Conservation (phyloP, 2,888 invertebrate species). For the Ypsolopha scabrella region DNA sequence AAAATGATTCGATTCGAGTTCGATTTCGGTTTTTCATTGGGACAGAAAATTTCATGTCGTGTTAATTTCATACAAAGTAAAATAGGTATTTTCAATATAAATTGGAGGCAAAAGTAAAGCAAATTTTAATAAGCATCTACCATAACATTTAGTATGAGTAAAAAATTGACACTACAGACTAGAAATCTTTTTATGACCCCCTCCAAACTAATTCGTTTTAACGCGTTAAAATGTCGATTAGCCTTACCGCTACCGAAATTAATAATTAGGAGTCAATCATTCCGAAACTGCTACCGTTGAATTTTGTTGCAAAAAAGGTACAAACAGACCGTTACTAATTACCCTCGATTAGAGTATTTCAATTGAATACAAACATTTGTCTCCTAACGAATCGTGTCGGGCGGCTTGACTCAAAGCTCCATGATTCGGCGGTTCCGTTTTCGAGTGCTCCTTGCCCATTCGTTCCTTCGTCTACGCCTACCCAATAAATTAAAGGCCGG, state of each 20-base stretch:
- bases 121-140: no score
- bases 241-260: not conserved
- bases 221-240: not conserved
- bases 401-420: constrained; percentile 59
- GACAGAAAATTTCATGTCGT: not conserved
- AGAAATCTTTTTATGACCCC: no score
- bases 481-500: constrained; percentile 66
- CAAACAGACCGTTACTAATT: constrained; percentile 62
- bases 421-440: constrained; percentile 65
- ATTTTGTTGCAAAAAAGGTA: constrained; percentile 35
- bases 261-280: not conserved
- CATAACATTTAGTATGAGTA: no score
- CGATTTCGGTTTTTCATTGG: not conserved
- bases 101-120: no score
- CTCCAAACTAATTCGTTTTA: no score
- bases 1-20: not conserved
- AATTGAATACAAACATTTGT: constrained; percentile 70
- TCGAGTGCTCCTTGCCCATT: constrained; percentile 65
- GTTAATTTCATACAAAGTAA: not conserved
- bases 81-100: no score
- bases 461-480: constrained; percentile 66
- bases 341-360: constrained; percentile 46
- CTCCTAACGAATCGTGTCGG: constrained; percentile 68
- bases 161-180: no score
- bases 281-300: constrained; percentile 35